phyloP scores from a whole-genome alignment of 2,113 vertebrate species.

The Progne subis region DNA sequence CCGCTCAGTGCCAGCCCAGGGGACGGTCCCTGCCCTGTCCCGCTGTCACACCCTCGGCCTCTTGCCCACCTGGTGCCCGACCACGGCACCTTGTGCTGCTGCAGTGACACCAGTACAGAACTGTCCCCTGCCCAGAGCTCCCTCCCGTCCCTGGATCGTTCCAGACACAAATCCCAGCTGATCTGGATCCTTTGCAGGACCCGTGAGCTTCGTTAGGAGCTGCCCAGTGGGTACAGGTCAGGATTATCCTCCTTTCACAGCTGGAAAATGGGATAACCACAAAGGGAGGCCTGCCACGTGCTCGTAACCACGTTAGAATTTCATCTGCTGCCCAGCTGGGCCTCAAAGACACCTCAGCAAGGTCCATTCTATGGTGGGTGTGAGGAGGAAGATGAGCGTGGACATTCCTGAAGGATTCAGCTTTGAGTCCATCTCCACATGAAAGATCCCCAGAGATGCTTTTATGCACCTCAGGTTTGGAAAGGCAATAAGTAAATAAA shows the following conservation, averaged over 20 bases:
- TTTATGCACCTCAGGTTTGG: rapidly evolving
- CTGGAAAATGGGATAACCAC: not conserved
- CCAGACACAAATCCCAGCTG: not conserved
- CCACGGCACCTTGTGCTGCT: too few relatives aligned
- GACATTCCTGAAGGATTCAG: not conserved
- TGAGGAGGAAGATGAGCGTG: not conserved
- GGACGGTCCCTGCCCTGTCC: not conserved
- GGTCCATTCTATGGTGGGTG: not conserved
- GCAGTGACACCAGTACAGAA: too few relatives aligned
- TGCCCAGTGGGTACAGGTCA: not conserved
- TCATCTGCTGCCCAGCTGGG: too few relatives aligned
- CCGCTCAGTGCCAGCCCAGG: not conserved
- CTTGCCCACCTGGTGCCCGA: too few relatives aligned
- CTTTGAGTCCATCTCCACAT: not conserved
- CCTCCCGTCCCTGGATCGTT: not conserved
- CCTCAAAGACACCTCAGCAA: not conserved
- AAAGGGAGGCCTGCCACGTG: not conserved
- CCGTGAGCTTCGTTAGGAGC: not conserved
- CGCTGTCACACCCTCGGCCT: not conserved
- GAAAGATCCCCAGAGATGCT: not conserved
- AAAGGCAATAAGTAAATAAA: not conserved
- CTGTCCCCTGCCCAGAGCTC: not conserved
- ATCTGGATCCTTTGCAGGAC: not conserved
- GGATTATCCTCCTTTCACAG: not conserved
- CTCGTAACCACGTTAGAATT: not conserved